These are phyloP conservation scores for Euzophera pinguis DNA, from an alignment of 2,888 invertebrate genomes.

Conservation along the genomic window DNA sequence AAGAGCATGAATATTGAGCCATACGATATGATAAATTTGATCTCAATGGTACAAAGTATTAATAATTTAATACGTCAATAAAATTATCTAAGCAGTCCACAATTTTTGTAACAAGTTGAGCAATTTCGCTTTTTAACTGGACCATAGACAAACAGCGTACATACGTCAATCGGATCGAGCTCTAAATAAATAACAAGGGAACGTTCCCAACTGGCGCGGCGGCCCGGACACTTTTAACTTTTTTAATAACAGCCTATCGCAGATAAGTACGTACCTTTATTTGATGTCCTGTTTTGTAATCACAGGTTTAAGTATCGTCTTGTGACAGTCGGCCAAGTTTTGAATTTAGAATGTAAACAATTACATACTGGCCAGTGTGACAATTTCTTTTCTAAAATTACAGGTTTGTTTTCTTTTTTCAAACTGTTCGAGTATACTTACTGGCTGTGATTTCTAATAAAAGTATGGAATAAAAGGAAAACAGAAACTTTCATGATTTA, in stretches of 20 bases:
- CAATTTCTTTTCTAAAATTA: not conserved
- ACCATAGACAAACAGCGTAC: constrained; percentile 37
- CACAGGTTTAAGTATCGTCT: not conserved
- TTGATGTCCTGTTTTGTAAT: constrained; percentile 1
- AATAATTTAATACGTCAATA: no score
- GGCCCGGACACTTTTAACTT: constrained; percentile 43
- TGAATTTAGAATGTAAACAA: not conserved
- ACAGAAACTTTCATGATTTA: no score
- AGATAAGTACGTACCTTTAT: constrained; percentile 20
- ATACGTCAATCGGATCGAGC: constrained; percentile 68
- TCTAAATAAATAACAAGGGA: constrained; percentile 77
- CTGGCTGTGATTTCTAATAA: no score
- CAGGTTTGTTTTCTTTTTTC: no score
- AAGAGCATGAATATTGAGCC: no score
- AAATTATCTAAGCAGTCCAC: not conserved
- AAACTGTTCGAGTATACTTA: no score
- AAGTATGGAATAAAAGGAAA: no score
- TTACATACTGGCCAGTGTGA: not conserved
- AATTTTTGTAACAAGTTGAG: not conserved
- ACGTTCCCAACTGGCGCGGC: constrained; percentile 43
- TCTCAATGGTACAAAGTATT: no score
- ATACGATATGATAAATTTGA: no score
- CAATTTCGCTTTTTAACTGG: constrained; percentile 21
- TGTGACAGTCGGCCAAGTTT: not conserved
- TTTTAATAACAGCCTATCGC: constrained; percentile 47